Base-by-base conservation (phyloP, 2,888 invertebrate genomes). In the Limulus polyphemus region DNA sequence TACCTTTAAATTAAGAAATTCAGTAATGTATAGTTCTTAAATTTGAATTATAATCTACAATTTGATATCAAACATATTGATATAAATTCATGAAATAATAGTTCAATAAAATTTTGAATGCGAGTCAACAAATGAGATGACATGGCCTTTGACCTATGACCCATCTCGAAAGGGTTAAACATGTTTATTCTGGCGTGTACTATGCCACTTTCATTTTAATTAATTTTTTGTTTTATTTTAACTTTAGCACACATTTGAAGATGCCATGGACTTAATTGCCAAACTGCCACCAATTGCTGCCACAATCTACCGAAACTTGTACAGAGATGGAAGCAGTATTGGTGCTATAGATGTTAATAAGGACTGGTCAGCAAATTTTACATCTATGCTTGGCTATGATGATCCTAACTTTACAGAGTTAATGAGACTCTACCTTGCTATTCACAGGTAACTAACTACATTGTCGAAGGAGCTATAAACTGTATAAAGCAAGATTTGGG, bases 321-420 rank as follows among this genome's bases (percentile, higher is more conserved):
- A 85, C 77, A 80, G 86, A 69, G 89, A 90, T 72, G 89, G 90
- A 64, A 87, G 88, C 69, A 86, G 88, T 56, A 87, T 93, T 70
- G 89, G 90, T 55, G 87, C 90, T 59, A 91, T 94, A 71, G 91
- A 94, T 75, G 82, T 85, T 63, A 83, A 84, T 75, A 88, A 88
- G 76, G 95, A 97, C 78, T 95, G 94, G 91, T 87, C 88, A 58
- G 84, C 86, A 76, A 95, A 95, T 80, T 95, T 93, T 79, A 83
- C 87, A 69, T 83, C 83, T 70, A 93, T 94, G 92, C 81, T 97
- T 68, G 94, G 94, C 63, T 94, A 87, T 77, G 79, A 80, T 61
- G 83, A 89, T 74, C 81, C 84, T 4, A 75, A 81, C 65, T 95
- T 95, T 79, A 85, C 86, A 57, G 95, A 95, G 77, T 83, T 95